Base-by-base conservation (phyloP, 2,113 vertebrate genomes). In the Gopherus evgoodei region DNA sequence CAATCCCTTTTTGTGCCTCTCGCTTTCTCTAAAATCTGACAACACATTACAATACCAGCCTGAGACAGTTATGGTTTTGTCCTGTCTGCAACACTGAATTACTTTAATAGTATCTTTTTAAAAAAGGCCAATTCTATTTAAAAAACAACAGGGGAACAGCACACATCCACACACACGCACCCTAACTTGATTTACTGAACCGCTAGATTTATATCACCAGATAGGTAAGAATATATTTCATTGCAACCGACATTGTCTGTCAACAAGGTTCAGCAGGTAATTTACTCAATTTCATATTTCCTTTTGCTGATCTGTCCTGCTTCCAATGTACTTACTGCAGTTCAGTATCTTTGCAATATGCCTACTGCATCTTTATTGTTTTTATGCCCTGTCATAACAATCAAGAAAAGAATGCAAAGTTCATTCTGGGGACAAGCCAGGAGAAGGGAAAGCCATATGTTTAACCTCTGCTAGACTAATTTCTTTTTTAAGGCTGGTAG, bases 381-480 rank as follows among this genome's bases (percentile, higher is more conserved):
- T 53, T 89, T 91, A 80, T 69, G 29, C 12, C 69, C 72, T 90
- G 22, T 69, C 91, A 62, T 3, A 11, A 47, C 22, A 86, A 92
- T 81, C 81, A 69, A 6, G 38, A 54, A 17, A 65, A 65, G 81
- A 54, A 84, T 65, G 79, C 72, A 83, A 80, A 69, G 56, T 65
- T 92, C 38, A 62, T 22, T 29, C 49, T 93, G 44, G 13, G 81
- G 94, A 81, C 69, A 95, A 86, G 31, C 21, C 59, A 92, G 5
- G 47, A 89, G 59, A 93, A 87, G 88, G 44, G 3, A 47, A 5
- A 87, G 54, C 35, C 92, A 54, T 25, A 90, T 0, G 0, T 38
- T 42, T 69, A 95, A 93, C 53, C 93, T 92, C 89, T 94, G 80
- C 84, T 87, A 96, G 87, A 95, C 95, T 95, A 95, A 91, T 96